A percentile compares a stretch with the other conserved stretches of the same genome.
phyloP scores from a whole-genome alignment of 1,140 invertebrate species.

The Steinernema feltiae region DNA sequence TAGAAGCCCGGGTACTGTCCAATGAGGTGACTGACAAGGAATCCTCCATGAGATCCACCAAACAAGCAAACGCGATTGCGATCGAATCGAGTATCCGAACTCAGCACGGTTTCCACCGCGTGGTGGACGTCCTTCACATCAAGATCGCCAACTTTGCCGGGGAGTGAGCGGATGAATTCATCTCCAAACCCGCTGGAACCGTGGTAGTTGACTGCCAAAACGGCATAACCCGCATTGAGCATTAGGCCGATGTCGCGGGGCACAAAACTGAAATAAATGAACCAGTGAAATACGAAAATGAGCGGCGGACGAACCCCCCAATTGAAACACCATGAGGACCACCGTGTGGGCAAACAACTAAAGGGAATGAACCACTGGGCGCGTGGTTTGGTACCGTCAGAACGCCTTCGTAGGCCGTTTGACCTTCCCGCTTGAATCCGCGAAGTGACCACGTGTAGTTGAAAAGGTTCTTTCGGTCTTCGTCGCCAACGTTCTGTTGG shows the following conservation, averaged over 20 bases:
- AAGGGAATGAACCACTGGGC: slow-evolving; percentile 38
- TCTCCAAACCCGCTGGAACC: slow-evolving; percentile 78
- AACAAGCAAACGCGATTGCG: slow-evolving; percentile 55
- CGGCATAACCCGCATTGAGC: slow-evolving; percentile 64
- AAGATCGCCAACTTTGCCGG: slow-evolving; percentile 69
- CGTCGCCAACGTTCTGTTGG: background rate
- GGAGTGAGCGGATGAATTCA: slow-evolving; percentile 68
- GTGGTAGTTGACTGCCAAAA: slow-evolving; percentile 75
- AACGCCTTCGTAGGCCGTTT: slow-evolving; percentile 58
- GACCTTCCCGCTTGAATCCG: slow-evolving; percentile 34
- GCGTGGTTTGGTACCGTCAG: slow-evolving; percentile 38
- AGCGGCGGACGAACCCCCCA: slow-evolving; percentile 22
- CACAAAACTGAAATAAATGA: slow-evolving; percentile 33
- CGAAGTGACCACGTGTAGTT: slow-evolving; percentile 23
- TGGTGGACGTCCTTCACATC: slow-evolving; percentile 73
- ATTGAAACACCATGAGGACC: slow-evolving; percentile 67
- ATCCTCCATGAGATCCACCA: slow-evolving; percentile 86
- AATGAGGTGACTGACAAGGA: slow-evolving; percentile 75
- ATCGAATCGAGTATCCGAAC: slow-evolving; percentile 41
- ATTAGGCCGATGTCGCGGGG: slow-evolving; percentile 40
- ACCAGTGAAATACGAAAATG: slow-evolving; percentile 23
- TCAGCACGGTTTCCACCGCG: slow-evolving; percentile 44
- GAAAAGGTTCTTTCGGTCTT: slow-evolving; percentile 23
- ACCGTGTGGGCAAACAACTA: slow-evolving; percentile 70
- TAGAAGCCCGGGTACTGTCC: slow-evolving; percentile 64